Evolutionary conservation across 2,113 vertebrate species (phyloP), one percentile per base, ranked within the genome.

Genomic region (Tympanuchus pallidicinctus): DNA sequence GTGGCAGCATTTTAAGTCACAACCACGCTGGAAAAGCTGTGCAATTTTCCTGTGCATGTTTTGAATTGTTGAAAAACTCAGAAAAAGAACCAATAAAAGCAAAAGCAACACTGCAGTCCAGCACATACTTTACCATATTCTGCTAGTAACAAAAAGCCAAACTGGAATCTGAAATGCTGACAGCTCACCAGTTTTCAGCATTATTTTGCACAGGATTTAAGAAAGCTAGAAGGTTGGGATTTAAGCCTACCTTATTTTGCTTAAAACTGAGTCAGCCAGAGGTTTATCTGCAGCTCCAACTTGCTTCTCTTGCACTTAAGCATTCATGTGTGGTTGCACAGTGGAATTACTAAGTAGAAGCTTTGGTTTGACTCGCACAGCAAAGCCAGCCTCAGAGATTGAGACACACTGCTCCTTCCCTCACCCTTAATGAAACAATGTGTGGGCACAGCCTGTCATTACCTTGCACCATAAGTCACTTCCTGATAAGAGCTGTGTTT

Each of bases 211-310:
- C 0, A 67, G 21, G 30, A 36, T 32, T 83, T 50, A 32, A 70
- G 40, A 34, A 82, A 86, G 30, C 0, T 0, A 2, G 2, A 60
- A 19, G 8, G 17, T 77, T 70, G 13, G 34, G 22, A 36, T 76
- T 65, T 42, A 60, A 73, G 69, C 13, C 8, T 73, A 43, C 52
- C 10, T 52, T 42, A 38, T 15, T 8, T 8, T 65, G 34, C 32
- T 57, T 50, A 40, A 57, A 64, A 89, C 47, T 11, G 2, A 28
- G 2, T 19, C 4, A 43, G 14, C 2, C 6, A 27, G 36, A 56
- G n/a, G 6, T 59, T 67, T 54, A 17, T 24, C 79, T 45, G 19
- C 32, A 66, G 42, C 14, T 85, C 3, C 10, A 7, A 61, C 2
- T 11, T 15, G 8, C 22, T 71, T 74, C 65, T 32, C 28, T 71